Evolutionary conservation across 2,888 invertebrate genomes (phyloP), one percentile per base, ranked within the genome.

Genomic region (Aphidoletes aphidimyza): DNA sequence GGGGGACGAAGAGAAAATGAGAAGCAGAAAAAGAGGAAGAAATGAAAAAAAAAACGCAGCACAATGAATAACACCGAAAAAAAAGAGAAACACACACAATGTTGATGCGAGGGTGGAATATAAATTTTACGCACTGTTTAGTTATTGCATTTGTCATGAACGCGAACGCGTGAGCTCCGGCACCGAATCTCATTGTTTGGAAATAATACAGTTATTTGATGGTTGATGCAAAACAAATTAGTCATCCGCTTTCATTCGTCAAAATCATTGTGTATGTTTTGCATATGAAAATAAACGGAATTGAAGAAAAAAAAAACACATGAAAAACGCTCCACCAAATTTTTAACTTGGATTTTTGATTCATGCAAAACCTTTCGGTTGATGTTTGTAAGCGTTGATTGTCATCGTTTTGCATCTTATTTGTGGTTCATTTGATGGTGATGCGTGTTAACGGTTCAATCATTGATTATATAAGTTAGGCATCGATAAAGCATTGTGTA

Each of bases 221-320:
- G 78, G 36, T 78, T 78, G 78, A 19, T 36, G 36, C 78, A 36
- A 78, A 78, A 78, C 36, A 78, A 78, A 78, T 78, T 78, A 78
- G 78, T 36, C 78, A 78, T 78, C 36, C 22, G 3, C 54, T 8
- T 5, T 22, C 22, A 11, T 54, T 17, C 17, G 54, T 3, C 22
- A 2, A 54, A 54, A n/a, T n/a, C n/a, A n/a, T n/a, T n/a, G n/a
- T n/a, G n/a, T n/a, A n/a, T 11, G 47, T 47, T 47, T 14, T 11
- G 47, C 6, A 47, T 11, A 19, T 47, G 39, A 39, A 39, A 8
- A 39, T n/a, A n/a, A n/a, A n/a, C n/a, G n/a, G n/a, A 39, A 11
- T 47, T 5, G 17, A 19, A 47, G 47, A 47, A 19, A 47, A 47
- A 47, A 39, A 39, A 39, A n/a, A n/a, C n/a, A n/a, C n/a, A n/a